These are phyloP conservation scores for Subacronicta megacephala DNA, from an alignment of 2,888 invertebrate genomes.

Conservation along the genomic window DNA sequence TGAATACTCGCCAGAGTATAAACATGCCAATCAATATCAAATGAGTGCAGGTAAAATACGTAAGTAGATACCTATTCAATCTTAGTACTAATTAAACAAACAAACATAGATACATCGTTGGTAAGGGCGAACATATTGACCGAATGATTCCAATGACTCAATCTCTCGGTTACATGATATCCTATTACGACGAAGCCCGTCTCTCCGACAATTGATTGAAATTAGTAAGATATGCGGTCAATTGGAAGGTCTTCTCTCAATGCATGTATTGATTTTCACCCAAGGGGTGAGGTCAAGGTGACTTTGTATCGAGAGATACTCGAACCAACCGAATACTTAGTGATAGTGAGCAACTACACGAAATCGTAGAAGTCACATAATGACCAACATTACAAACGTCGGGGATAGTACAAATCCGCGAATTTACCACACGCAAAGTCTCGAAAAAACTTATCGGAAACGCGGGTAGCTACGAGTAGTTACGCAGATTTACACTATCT, in stretches of 20 bases:
- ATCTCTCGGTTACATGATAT: conserved; percentile 40
- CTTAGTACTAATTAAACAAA: neutral
- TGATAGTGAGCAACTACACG: conserved; percentile 19
- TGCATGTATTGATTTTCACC: conserved; percentile 37
- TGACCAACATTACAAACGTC: conserved; percentile 26
- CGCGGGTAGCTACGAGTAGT: no score
- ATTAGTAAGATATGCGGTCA: conserved; percentile 56
- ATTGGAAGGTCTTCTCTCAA: conserved; percentile 53
- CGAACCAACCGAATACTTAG: conserved; percentile 22
- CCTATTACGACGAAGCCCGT: conserved; percentile 45
- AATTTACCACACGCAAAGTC: no score
- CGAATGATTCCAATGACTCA: conserved; percentile 28
- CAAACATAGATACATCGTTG: neutral
- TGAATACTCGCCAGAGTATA: neutral
- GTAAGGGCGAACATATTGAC: conserved; percentile 6
- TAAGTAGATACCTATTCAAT: neutral
- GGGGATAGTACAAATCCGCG: no score
- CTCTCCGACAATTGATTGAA: conserved; percentile 58
- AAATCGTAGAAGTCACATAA: conserved; percentile 23
- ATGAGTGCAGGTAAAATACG: neutral
- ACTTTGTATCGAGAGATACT: conserved; percentile 1
- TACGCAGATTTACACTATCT: no score
- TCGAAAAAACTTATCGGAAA: no score
- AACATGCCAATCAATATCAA: neutral
- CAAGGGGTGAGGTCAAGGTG: conserved; percentile 4